Evolutionary conservation across 2,113 vertebrate species (phyloP).

Genomic region (Nerophis ophidion): DNA sequence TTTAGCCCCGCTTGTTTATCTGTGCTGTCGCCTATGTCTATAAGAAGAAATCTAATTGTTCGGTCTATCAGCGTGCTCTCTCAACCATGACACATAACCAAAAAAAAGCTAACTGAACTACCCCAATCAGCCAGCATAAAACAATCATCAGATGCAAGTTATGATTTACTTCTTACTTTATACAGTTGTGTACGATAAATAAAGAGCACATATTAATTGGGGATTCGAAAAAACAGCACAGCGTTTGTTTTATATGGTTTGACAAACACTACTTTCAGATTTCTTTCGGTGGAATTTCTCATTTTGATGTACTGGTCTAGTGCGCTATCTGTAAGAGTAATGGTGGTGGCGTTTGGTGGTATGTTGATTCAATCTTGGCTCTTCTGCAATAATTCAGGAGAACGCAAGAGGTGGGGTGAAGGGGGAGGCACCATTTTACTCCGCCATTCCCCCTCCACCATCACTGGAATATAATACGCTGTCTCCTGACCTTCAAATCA

Average conservation of each 20-base stretch:
- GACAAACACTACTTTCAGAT: constrained; percentile 33
- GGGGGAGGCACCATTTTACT: constrained; percentile 59
- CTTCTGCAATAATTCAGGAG: constrained; percentile 66
- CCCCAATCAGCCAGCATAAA: constrained; percentile 13
- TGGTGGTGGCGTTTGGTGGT: constrained; percentile 52
- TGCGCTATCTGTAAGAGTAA: constrained; percentile 54
- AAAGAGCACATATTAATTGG: constrained; percentile 12
- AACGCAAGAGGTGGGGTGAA: constrained; percentile 30
- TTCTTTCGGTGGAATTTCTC: constrained; percentile 40
- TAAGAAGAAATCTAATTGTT: constrained; percentile 35
- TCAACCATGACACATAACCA: constrained; percentile 24
- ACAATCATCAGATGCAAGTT: background rate
- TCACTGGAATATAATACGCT: constrained; percentile 76
- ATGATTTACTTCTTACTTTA: constrained; percentile 1
- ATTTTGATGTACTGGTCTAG: constrained; percentile 35
- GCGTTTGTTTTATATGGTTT: constrained; percentile 31
- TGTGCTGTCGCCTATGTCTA: constrained; percentile 34
- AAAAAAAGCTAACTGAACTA: constrained; percentile 15
- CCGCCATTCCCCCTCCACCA: constrained; percentile 62
- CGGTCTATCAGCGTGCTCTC: constrained; percentile 20
- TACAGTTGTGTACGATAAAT: background rate
- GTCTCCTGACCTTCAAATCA: constrained; percentile 81
- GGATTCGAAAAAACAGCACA: background rate
- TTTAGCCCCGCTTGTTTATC: constrained; percentile 25
- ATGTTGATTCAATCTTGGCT: constrained; percentile 67